Conservation (phyloP, 1,140 invertebrate species). For the Tyrophagus putrescentiae region DNA sequence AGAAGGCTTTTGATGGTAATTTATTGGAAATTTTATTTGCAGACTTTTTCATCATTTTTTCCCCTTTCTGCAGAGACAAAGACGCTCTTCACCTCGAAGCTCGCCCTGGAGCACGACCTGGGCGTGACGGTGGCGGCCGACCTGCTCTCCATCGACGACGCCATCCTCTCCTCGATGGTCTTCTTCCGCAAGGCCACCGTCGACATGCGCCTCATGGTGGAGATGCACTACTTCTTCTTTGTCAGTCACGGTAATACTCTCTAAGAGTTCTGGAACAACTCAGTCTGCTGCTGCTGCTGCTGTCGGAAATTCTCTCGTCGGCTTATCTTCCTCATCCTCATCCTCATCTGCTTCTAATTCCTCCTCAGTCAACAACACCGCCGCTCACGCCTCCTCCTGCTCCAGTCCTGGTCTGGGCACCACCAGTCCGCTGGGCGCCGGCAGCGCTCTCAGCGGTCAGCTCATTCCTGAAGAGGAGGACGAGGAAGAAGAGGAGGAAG, state of each 20-base stretch:
- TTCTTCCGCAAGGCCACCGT: not conserved
- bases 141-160: not conserved
- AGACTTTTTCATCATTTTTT: not conserved
- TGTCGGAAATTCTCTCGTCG: too few species aligned
- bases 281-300: too few species aligned
- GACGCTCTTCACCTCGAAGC: not conserved
- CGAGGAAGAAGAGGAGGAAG: not conserved
- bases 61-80: not conserved
- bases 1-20: not conserved
- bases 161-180: conserved; percentile 5
- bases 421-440: not conserved
- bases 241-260: conserved; percentile 2
- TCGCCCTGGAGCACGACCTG: conserved; percentile 10
- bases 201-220: not conserved
- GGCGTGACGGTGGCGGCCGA: not conserved
- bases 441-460: not conserved
- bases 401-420: not conserved
- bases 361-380: too few species aligned
- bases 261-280: too few species aligned
- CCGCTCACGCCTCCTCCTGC: not conserved
- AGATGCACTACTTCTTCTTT: conserved; percentile 16
- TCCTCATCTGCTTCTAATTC: too few species aligned
- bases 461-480: not conserved
- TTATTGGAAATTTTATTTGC: not conserved
- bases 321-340: too few species aligned